These are phyloP conservation scores for Caerostris extrusa DNA, from an alignment of 1,140 invertebrate species.

Conservation along the genomic window DNA sequence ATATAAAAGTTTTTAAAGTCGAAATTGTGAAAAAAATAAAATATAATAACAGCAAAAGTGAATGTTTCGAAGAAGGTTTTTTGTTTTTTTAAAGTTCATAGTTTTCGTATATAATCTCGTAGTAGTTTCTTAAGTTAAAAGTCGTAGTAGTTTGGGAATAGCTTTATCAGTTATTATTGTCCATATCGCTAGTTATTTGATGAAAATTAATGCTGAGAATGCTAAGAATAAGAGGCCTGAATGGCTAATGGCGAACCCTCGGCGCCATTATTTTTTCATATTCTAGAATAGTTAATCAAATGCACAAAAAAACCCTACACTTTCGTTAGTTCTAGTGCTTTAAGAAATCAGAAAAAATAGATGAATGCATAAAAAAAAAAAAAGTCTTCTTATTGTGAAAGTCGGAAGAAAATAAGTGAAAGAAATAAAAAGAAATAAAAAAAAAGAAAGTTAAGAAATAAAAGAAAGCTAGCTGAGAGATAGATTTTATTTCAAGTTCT, in stretches of 20 bases:
- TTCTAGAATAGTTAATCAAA: neutral
- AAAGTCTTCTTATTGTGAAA: neutral
- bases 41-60: too few species aligned
- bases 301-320: neutral
- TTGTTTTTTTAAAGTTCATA: too few species aligned
- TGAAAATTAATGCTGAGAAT: too few species aligned
- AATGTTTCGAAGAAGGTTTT: too few species aligned
- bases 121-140: too few species aligned
- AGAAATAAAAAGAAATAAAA: neutral
- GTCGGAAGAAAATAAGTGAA: neutral
- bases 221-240: too few species aligned
- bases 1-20: neutral
- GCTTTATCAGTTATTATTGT: too few species aligned
- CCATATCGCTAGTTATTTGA: too few species aligned
- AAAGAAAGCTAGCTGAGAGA: neutral
- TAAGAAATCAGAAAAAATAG: neutral
- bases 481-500: slow-evolving; percentile 53
- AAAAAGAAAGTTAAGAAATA: neutral
- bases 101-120: too few species aligned
- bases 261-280: too few species aligned
- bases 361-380: neutral
- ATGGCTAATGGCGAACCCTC: too few species aligned
- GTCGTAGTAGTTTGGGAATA: too few species aligned
- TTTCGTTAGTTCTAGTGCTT: neutral
- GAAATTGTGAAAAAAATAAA: neutral